Evolutionary conservation across 1,140 invertebrate genomes (phyloP).

Genomic region (Diabrotica undecimpunctata): DNA sequence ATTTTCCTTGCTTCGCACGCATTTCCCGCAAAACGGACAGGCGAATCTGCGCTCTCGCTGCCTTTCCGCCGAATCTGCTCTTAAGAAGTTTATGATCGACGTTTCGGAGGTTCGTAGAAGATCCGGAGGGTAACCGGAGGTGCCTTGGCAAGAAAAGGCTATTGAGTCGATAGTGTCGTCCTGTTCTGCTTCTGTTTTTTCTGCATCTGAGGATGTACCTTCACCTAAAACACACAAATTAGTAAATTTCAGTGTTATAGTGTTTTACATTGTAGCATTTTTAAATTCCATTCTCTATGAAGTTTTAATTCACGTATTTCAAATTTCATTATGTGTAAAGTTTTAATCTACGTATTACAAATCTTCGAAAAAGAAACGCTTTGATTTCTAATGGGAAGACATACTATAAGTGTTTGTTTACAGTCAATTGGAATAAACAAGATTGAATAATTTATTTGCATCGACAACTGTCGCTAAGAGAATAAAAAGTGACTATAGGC

Average conservation of each 20-base stretch:
- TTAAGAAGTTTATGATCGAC: slow-evolving; percentile 60
- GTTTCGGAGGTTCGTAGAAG: slow-evolving; percentile 51
- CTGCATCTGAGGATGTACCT: slow-evolving; percentile 38
- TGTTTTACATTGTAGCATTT: too few species aligned
- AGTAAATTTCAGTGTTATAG: neutral
- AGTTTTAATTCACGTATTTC: too few species aligned
- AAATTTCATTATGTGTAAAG: too few species aligned
- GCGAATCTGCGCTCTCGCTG: slow-evolving; percentile 69
- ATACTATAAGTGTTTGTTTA: too few species aligned
- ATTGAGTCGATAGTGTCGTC: slow-evolving; percentile 66
- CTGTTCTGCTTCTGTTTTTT: slow-evolving; percentile 53
- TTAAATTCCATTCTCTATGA: too few species aligned
- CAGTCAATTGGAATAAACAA: too few species aligned
- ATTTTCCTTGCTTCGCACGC: slow-evolving; percentile 83
- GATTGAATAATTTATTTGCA: too few species aligned
- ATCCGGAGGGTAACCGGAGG: slow-evolving; percentile 35
- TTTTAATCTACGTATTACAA: too few species aligned
- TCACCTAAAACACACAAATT: slow-evolving; percentile 27
- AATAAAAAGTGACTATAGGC: too few species aligned
- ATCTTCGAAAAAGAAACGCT: too few species aligned
- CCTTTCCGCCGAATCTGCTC: slow-evolving; percentile 59
- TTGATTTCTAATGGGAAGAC: too few species aligned
- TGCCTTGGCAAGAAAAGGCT: slow-evolving; percentile 49
- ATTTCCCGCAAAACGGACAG: slow-evolving; percentile 85
- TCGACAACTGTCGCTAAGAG: too few species aligned